Evolutionary conservation across 2,113 vertebrate genomes (phyloP), one percentile per base, ranked within the genome.

Genomic region (Carettochelys insculpta): DNA sequence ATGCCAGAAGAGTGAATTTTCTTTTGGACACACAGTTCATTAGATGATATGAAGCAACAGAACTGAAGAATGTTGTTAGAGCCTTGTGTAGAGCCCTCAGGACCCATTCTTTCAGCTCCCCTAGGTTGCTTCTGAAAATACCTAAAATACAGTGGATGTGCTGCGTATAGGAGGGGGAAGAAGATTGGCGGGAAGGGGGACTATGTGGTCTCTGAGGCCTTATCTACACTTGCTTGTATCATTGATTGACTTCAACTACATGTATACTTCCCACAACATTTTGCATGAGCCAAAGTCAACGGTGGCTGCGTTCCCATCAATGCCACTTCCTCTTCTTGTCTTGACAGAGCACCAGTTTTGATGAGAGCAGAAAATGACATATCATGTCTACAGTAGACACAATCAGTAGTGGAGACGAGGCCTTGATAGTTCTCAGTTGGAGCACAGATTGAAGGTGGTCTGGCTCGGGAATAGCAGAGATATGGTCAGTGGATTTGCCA

Each of bases 41-140:
- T 92, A 53, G 22, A 45, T 24, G 58, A 4, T 19, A 83, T 34
- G 45, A 93, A 89, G 51, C 80, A 91, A 43, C 22, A 77, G 76
- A 56, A 38, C 73, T 86, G 76, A 88, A 79, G 25, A 65, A 6
- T 61, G 52, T 2, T 76, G 11, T 16, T 4, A 22, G 31, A 54
- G 87, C 56, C 41, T 79, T 77, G 79, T 89, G 24, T n/a, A 81
- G 87, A 93, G 83, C 79, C 83, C 76, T 82, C 34, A 89, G 90
- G 71, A 80, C 24, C 84, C 75, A n/a, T 85, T 73, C 90, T 82
- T 92, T 56, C 80, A 95, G 88, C 83, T 90, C 25, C 17, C 41
- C 4, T 14, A 16, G 11, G 5, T 3, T n/a, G 52, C 11, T 83
- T n/a, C 29, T 82, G 29, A 34, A 92, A 47, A 24, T 6, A 11